Conservation (phyloP, 2,888 invertebrate species). For the Perithous albicinctus region DNA sequence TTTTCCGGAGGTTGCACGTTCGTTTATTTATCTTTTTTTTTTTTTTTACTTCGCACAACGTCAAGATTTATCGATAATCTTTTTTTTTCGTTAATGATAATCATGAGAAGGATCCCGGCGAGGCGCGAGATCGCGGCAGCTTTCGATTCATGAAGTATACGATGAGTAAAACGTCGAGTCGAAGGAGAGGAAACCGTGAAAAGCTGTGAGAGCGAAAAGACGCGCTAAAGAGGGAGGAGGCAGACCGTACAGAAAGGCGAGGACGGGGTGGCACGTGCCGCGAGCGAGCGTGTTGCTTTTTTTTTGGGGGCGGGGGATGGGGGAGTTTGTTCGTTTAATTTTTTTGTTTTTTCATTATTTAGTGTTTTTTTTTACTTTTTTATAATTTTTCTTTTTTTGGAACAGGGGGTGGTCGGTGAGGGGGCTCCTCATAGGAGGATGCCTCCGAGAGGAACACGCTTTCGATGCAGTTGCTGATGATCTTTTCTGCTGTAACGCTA, state of each 20-base stretch:
- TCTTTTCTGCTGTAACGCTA: slow-evolving; percentile 60
- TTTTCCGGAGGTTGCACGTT: slow-evolving; percentile 10
- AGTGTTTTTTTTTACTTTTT: slow-evolving; percentile 13
- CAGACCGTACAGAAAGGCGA: slow-evolving; percentile 17
- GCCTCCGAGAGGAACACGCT: slow-evolving; percentile 57
- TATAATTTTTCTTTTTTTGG: slow-evolving; percentile 23
- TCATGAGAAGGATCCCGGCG: slow-evolving; percentile 53
- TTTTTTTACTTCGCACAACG: slow-evolving; percentile 15
- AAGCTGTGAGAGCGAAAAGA: slow-evolving; percentile 32
- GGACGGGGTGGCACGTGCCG: slow-evolving; percentile 36
- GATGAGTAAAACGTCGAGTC: slow-evolving; percentile 14
- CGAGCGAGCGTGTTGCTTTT: slow-evolving; percentile 47
- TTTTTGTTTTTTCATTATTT: slow-evolving; percentile 13
- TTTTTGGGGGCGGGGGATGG: neutral
- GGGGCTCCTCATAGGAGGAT: slow-evolving; percentile 26
- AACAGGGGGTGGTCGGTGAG: slow-evolving; percentile 62
- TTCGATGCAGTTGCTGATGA: slow-evolving; percentile 66
- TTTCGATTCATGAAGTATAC: slow-evolving; percentile 40
- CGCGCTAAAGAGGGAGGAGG: slow-evolving; percentile 37
- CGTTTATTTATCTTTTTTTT: neutral
- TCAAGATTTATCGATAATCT: neutral
- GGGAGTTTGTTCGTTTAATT: slow-evolving; percentile 25
- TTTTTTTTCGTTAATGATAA: slow-evolving; percentile 42
- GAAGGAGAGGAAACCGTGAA: slow-evolving; percentile 31
- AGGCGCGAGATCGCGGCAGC: slow-evolving; percentile 64